Conservation (phyloP, 2,888 invertebrate genomes). For the Drosophila rellima region DNA sequence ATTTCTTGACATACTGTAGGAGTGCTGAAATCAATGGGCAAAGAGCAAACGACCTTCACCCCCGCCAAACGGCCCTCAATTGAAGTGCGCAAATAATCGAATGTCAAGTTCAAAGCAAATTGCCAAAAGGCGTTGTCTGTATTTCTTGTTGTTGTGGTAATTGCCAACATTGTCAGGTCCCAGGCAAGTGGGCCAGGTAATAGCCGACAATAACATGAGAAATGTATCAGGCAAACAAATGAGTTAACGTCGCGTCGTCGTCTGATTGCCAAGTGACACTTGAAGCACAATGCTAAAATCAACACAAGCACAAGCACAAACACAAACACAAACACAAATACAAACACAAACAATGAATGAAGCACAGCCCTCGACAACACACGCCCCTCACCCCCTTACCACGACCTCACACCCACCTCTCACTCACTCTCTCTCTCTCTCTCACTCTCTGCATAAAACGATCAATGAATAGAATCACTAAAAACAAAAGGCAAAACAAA, state of each 20-base stretch:
- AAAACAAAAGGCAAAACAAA: conserved; percentile 1
- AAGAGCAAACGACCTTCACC: conserved; percentile 62
- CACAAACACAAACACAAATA: conserved; percentile 32
- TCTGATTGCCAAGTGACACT: conserved; percentile 62
- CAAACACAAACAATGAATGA: conserved; percentile 54
- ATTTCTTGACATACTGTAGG: neutral
- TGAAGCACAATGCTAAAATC: conserved; percentile 55
- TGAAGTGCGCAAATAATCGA: conserved; percentile 65
- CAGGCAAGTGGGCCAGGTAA: conserved; percentile 54
- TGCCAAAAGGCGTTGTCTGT: conserved; percentile 47
- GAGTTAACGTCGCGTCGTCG: conserved; percentile 36
- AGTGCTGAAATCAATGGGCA: conserved; percentile 17
- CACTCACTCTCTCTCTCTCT: conserved; percentile 1
- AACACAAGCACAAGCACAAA: conserved; percentile 32
- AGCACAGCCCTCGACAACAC: conserved; percentile 14
- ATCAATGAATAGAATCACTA: conserved; percentile 52
- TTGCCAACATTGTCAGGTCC: conserved; percentile 57
- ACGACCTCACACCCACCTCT: neutral
- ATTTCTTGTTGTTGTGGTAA: conserved; percentile 33
- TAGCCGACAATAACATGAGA: conserved; percentile 64
- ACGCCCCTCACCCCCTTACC: neutral
- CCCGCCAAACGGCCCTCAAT: conserved; percentile 18
- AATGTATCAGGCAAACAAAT: conserved; percentile 68
- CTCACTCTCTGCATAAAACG: conserved; percentile 3
- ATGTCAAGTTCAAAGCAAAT: conserved; percentile 76